Evolutionary conservation across 2,797 vertebrate species (phyloP).

Genomic region (Lindbergichthys nudifrons): DNA sequence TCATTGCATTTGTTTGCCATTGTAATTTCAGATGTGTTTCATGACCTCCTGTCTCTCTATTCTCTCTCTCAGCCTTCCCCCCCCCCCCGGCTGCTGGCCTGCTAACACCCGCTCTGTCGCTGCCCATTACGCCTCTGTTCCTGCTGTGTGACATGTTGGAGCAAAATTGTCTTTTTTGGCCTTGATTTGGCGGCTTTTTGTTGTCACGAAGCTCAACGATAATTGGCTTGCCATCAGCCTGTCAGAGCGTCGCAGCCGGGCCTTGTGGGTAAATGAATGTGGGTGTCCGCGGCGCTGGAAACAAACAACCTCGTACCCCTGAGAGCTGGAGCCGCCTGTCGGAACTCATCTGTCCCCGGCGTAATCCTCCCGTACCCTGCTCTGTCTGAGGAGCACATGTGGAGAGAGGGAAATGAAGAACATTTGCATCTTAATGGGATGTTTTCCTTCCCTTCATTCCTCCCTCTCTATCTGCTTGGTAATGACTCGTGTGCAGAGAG

Average conservation of each 20-base stretch:
- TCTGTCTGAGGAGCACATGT: constrained; percentile 39
- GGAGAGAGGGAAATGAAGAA: constrained; percentile 56
- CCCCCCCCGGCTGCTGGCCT: background rate
- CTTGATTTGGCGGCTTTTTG: constrained; percentile 51
- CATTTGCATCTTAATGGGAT: constrained; percentile 86
- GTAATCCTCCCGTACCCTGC: constrained; percentile 47
- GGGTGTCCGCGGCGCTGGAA: constrained; percentile 62
- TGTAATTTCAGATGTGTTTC: background rate
- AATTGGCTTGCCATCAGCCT: constrained; percentile 73
- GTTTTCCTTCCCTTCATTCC: constrained; percentile 61
- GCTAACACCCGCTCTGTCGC: constrained; percentile 53
- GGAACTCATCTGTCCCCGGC: constrained; percentile 77
- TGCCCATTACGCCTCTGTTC: constrained; percentile 47
- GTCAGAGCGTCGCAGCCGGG: constrained; percentile 53
- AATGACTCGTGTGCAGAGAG: constrained; percentile 68
- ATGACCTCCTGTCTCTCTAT: background rate
- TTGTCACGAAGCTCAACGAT: constrained; percentile 62
- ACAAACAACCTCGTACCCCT: constrained; percentile 70
- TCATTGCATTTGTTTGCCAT: background rate
- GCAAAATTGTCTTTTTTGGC: constrained; percentile 36
- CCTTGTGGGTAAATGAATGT: constrained; percentile 77
- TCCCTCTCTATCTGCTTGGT: constrained; percentile 60
- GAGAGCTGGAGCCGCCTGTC: constrained; percentile 71
- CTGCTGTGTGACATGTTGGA: constrained; percentile 18
- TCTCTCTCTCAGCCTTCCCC: constrained; percentile 10